A percentile compares a stretch with the other conserved stretches of the same genome.
Evolutionary conservation across 2,797 vertebrate genomes (phyloP).

Genomic region (Aselliscus stoliczkanus): DNA sequence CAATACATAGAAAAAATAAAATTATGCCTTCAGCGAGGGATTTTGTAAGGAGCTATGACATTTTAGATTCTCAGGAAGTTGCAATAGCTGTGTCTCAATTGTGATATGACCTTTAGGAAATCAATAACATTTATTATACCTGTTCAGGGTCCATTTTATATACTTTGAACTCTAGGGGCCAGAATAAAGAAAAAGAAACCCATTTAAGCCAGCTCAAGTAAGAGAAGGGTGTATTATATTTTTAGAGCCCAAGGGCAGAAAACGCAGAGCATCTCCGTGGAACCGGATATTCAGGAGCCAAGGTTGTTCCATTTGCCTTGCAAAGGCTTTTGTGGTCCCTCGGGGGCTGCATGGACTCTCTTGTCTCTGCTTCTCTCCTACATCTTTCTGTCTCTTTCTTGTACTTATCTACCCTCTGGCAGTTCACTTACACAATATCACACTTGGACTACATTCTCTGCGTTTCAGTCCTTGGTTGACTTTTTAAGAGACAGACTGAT

Average conservation of each 20-base stretch:
- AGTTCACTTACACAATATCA: neutral
- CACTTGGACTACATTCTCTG: neutral
- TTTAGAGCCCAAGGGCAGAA: neutral
- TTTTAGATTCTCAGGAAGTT: neutral
- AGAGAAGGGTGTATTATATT: neutral
- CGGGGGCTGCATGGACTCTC: neutral
- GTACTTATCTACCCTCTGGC: neutral
- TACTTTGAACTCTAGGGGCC: neutral
- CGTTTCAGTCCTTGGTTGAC: neutral
- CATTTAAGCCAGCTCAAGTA: neutral
- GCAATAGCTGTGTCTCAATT: neutral
- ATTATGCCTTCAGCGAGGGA: neutral
- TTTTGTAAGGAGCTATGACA: neutral
- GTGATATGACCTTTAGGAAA: neutral
- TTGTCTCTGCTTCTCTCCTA: neutral
- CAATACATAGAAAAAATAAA: neutral
- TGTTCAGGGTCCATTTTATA: neutral
- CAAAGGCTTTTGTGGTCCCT: neutral
- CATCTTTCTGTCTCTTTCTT: neutral
- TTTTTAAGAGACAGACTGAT: neutral
- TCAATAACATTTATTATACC: neutral
- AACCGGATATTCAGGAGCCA: neutral
- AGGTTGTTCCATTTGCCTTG: neutral
- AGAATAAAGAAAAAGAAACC: neutral
- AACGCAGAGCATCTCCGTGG: neutral